A percentile compares a stretch with the other conserved stretches of the same genome.
Conservation (phyloP, 2,888 invertebrate species). For the Melieria picta region DNA sequence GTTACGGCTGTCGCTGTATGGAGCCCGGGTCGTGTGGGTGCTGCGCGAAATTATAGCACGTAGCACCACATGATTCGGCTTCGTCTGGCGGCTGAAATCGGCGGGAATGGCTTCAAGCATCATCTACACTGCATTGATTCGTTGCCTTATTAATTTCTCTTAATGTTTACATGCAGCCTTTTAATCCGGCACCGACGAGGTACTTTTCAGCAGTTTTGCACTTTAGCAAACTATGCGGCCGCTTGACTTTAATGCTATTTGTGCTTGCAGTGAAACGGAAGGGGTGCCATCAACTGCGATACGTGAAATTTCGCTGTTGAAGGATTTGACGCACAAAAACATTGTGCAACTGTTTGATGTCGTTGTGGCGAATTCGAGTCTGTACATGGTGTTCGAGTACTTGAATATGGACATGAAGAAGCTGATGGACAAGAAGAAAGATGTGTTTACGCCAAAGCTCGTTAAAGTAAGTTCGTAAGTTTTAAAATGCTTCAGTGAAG, state of each 20-base stretch:
- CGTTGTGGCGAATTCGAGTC: constrained; percentile 82
- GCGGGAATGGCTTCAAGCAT: constrained; percentile 1
- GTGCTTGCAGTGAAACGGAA: constrained; percentile 82
- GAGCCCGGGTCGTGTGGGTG: constrained; percentile 71
- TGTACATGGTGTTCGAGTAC: constrained; percentile 95
- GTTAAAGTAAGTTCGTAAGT: constrained; percentile 71
- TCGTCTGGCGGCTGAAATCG: constrained; percentile 61
- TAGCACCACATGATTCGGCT: constrained; percentile 82
- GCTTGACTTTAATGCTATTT: neutral
- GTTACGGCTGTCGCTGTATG: constrained; percentile 52
- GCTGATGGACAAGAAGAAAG: constrained; percentile 79
- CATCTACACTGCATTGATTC: constrained; percentile 14
- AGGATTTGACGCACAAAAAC: constrained; percentile 88
- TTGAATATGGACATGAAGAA: constrained; percentile 93
- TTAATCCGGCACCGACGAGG: no score
- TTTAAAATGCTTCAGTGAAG: no score
- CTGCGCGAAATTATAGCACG: constrained; percentile 68
- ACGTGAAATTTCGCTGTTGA: constrained; percentile 92
- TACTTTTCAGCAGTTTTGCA: no score
- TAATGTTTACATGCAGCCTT: neutral
- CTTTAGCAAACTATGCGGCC: no score
- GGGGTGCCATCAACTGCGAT: constrained; percentile 98
- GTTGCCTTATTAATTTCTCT: neutral
- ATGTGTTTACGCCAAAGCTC: constrained; percentile 72
- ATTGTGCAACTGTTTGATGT: constrained; percentile 92